Evolutionary conservation across 2,797 vertebrate genomes (phyloP).

Genomic region (Oreochromis grahami): DNA sequence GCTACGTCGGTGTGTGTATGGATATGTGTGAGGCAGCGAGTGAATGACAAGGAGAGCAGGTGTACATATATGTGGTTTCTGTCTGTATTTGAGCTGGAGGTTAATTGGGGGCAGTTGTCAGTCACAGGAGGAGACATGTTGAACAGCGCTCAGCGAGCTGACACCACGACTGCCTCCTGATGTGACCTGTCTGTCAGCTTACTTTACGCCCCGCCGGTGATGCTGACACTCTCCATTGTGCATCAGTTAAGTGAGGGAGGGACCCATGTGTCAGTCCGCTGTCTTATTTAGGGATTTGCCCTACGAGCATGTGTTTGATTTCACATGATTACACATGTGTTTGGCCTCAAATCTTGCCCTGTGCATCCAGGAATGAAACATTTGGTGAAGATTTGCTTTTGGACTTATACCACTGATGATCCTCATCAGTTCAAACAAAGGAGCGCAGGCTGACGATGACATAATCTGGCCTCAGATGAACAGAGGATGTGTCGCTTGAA

Average conservation of each 20-base stretch:
- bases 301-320: conserved; percentile 51
- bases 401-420: neutral
- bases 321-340: conserved; percentile 40
- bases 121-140: conserved; percentile 55
- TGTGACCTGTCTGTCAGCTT: conserved; percentile 60
- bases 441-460: neutral
- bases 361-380: neutral
- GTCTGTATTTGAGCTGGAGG: conserved; percentile 38
- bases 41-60: conserved; percentile 28
- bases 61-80: conserved; percentile 43
- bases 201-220: conserved; percentile 39
- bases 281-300: conserved; percentile 39
- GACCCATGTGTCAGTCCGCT: conserved; percentile 39
- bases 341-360: neutral
- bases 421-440: neutral
- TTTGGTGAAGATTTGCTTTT: neutral
- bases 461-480: neutral
- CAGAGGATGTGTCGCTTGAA: neutral
- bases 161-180: conserved; percentile 48
- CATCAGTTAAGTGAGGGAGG: conserved; percentile 58
- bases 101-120: conserved; percentile 71
- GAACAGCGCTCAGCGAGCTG: conserved; percentile 49
- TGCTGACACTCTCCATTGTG: conserved; percentile 51
- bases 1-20: neutral
- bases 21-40: neutral